Evolutionary conservation across 2,888 invertebrate genomes (phyloP).

Genomic region (Silvanus unidentatus): DNA sequence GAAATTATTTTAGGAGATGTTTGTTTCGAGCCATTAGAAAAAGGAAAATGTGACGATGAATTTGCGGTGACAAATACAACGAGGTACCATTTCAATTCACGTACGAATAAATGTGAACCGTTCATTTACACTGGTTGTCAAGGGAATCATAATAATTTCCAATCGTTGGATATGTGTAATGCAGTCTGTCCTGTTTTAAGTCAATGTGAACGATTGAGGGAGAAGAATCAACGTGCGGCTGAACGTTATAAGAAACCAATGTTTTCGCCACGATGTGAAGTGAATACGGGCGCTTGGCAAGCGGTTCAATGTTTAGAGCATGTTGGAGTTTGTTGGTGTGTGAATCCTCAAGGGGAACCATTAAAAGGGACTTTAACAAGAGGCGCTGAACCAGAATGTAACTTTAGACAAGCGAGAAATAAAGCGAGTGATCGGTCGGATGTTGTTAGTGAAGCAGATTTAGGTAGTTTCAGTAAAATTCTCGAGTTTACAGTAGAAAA

Average conservation of each 20-base stretch:
- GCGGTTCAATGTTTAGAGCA: slow-evolving; percentile 73
- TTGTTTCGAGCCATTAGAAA: slow-evolving; percentile 69
- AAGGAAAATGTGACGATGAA: slow-evolving; percentile 52
- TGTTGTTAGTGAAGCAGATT: slow-evolving; percentile 47
- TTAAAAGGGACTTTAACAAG: slow-evolving; percentile 75
- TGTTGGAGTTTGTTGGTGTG: slow-evolving; percentile 83
- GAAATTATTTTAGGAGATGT: slow-evolving; percentile 65
- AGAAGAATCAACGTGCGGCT: slow-evolving; percentile 69
- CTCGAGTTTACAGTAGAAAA: slow-evolving; percentile 2
- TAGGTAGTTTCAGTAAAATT: too few relatives aligned
- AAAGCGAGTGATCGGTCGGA: slow-evolving; percentile 42
- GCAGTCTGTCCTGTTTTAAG: slow-evolving; percentile 77
- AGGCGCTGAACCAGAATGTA: slow-evolving; percentile 70
- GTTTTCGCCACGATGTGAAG: slow-evolving; percentile 72
- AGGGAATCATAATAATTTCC: slow-evolving; percentile 81
- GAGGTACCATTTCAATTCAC: slow-evolving; percentile 73
- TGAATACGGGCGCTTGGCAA: slow-evolving; percentile 69
- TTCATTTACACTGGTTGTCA: slow-evolving; percentile 69
- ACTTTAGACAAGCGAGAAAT: slow-evolving; percentile 71
- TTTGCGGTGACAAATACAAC: slow-evolving; percentile 46
- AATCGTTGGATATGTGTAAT: slow-evolving; percentile 71
- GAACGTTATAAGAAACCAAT: slow-evolving; percentile 67
- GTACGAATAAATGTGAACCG: slow-evolving; percentile 67
- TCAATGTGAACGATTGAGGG: slow-evolving; percentile 72
- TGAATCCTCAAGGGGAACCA: slow-evolving; percentile 73